Evolutionary conservation across 2,888 invertebrate genomes (phyloP), one percentile per base, ranked within the genome.

Genomic region (Congeria kusceri): DNA sequence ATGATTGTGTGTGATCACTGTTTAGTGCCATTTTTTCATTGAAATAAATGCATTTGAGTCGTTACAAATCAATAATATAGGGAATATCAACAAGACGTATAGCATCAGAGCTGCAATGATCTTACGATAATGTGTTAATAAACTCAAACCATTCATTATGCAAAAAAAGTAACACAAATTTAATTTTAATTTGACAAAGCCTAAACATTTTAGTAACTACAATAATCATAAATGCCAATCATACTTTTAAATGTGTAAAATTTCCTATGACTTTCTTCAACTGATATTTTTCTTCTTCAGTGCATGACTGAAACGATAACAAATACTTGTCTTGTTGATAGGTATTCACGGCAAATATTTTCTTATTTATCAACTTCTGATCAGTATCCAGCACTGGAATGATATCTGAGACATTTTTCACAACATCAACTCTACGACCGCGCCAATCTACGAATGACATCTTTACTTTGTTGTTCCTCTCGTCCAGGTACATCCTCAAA

Each of bases 311-410:
- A 5, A 25, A 25, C 1, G 25, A 20, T 23, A 53, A 25, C 2
- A 11, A 23, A 53, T 53, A 53, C n/a, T 53, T 25, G 23, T 53
- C 53, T 25, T 53, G 20, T 25, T 53, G 53, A 53, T 53, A 53
- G 9, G 53, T 53, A 11, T 23, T 53, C 20, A 53, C 53, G 9
- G 9, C 25, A 20, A 53, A 53, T 53, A 53, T 53, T 18, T 53
- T 53, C 23, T 53, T 53, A 2, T 53, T 53, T 53, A 23, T 7
- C 20, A 53, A 53, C 53, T 53, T 53, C n/a, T 53, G 53, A 1
- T 39, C 39, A 13, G 15, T 39, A 39, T 39, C 39, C 39, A 39
- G 9, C 39, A 39, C 39, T 53, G 53, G 53, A 5, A 53, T 18
- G 9, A 53, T 25, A 53, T 53, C 53, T 18, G 53, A 53, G 20